A percentile compares a stretch with the other conserved stretches of the same genome.
phyloP scores from a whole-genome alignment of 2,797 vertebrate species.

The Lithobates sylvaticus region DNA sequence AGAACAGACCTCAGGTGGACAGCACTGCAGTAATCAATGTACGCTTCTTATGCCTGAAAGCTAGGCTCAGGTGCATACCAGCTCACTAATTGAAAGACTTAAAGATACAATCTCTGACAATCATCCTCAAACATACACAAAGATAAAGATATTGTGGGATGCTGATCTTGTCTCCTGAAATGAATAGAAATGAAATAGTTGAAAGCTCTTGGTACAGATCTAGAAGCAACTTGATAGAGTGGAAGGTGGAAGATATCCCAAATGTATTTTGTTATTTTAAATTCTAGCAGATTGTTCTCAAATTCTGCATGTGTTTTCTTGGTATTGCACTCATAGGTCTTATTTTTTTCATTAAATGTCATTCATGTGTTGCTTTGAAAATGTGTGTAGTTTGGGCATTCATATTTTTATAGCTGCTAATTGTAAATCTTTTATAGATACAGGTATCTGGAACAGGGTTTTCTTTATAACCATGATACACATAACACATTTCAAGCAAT shows the following conservation, averaged over 20 bases:
- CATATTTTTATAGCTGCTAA: no score
- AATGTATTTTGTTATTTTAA: background rate
- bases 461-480: no score
- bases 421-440: no score
- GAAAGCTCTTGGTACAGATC: background rate
- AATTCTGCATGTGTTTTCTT: background rate
- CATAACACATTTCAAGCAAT: no score
- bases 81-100: slow-evolving; percentile 42
- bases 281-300: background rate
- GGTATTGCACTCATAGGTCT: no score
- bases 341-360: no score
- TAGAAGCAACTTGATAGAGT: background rate
- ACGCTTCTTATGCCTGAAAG: slow-evolving; percentile 11
- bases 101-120: slow-evolving; percentile 14
- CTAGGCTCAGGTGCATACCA: slow-evolving; percentile 29
- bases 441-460: no score
- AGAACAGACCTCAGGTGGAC: slow-evolving; percentile 44
- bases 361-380: no score
- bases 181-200: background rate
- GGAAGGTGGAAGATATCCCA: background rate
- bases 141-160: background rate
- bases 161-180: slow-evolving; percentile 1
- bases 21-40: slow-evolving; percentile 13
- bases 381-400: no score
- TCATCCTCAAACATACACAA: slow-evolving; percentile 18